Conservation (phyloP, 1,140 invertebrate species). For the Megalopta genalis region DNA sequence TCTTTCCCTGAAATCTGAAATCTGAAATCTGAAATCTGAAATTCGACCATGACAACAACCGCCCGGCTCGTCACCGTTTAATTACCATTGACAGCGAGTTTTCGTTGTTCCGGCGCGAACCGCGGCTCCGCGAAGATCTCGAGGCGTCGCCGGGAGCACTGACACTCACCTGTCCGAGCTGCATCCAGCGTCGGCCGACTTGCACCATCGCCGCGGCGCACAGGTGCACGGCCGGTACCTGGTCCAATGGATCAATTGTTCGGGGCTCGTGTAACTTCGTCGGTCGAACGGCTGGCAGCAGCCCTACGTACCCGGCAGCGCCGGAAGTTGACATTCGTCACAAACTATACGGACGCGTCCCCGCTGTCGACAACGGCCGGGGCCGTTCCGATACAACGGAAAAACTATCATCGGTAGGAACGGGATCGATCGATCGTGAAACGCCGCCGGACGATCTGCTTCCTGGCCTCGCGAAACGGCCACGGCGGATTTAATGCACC, state of each 20-base stretch:
- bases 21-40: too few relatives aligned
- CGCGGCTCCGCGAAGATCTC: conserved; percentile 63
- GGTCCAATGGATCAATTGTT: conserved; percentile 71
- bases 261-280: conserved; percentile 41
- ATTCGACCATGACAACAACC: neutral
- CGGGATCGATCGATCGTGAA: conserved; percentile 47
- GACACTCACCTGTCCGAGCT: conserved; percentile 76
- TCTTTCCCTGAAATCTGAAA: too few relatives aligned
- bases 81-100: conserved; percentile 11
- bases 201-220: conserved; percentile 23
- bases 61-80: neutral
- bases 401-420: conserved; percentile 35
- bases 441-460: conserved; percentile 27
- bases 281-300: conserved; percentile 23
- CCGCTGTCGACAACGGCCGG: neutral
- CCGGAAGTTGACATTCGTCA: conserved; percentile 46
- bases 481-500: neutral
- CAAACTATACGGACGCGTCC: conserved; percentile 3
- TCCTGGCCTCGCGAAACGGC: neutral
- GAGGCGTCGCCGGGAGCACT: conserved; percentile 69
- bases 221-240: conserved; percentile 66
- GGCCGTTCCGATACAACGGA: neutral
- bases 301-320: conserved; percentile 18
- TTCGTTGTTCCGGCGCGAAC: conserved; percentile 40
- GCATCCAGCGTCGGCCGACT: conserved; percentile 38